Conservation (phyloP, 92 coral and sea anemone genomes). For the Micromussa lordhowensis region DNA sequence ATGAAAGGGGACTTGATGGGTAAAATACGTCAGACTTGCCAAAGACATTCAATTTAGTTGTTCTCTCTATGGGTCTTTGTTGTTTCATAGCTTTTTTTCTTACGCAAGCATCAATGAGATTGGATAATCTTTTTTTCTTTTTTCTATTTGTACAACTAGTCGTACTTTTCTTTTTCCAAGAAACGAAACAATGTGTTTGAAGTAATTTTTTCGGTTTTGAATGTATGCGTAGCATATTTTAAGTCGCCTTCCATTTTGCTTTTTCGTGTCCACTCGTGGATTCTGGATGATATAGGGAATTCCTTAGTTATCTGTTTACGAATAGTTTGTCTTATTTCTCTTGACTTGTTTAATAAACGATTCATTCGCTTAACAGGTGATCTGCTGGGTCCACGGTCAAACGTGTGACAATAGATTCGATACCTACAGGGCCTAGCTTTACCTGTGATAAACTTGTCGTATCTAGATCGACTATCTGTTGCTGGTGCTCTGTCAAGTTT, state of each 20-base stretch:
- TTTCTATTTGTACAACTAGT: conserved; percentile 15
- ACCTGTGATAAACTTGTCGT: no score
- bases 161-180: conserved; percentile 33
- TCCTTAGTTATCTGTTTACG: conserved; percentile 21
- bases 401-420: conserved; percentile 16
- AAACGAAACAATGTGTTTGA: conserved; percentile 15
- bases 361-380: conserved; percentile 15
- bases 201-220: background rate
- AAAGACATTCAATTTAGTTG: conserved; percentile 28
- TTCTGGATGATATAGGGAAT: conserved; percentile 27
- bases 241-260: background rate
- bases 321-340: conserved; percentile 27
- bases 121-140: conserved; percentile 20
- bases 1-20: conserved; percentile 49
- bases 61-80: conserved; percentile 27
- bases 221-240: background rate
- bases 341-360: conserved; percentile 21
- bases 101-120: conserved; percentile 29
- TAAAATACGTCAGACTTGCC: conserved; percentile 38
- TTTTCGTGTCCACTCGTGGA: conserved; percentile 14
- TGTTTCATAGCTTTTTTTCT: conserved; percentile 24
- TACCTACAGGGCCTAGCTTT: conserved; percentile 8
- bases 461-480: no score
- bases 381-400: conserved; percentile 31
- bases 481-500: no score